These are phyloP conservation scores for Chelonoidis abingdonii DNA, from an alignment of 2,113 vertebrate genomes.

Conservation along the genomic window DNA sequence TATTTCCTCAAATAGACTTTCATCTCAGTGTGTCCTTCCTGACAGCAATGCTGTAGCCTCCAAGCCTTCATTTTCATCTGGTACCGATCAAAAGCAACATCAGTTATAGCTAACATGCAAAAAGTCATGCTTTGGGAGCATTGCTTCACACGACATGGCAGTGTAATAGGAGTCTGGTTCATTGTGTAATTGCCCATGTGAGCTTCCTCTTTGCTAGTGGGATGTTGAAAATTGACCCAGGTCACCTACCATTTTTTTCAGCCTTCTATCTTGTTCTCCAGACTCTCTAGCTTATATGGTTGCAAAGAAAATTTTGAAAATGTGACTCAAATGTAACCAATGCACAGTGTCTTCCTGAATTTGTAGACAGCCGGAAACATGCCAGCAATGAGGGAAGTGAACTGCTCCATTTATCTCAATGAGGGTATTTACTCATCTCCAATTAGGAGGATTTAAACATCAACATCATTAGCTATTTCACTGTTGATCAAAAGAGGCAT, in stretches of 20 bases:
- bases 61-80: conserved; percentile 63
- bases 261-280: neutral
- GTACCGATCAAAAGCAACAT: conserved; percentile 65
- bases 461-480: neutral
- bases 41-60: conserved; percentile 37
- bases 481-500: neutral
- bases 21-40: conserved; percentile 49
- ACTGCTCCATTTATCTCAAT: neutral
- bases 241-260: neutral
- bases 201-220: conserved; percentile 14
- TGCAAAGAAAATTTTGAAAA: neutral
- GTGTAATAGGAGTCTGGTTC: conserved; percentile 19
- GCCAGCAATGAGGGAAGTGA: neutral
- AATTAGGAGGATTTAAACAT: neutral
- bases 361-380: neutral
- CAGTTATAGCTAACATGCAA: conserved; percentile 53
- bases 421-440: neutral
- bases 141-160: conserved; percentile 62
- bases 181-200: conserved; percentile 40
- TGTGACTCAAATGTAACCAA: neutral
- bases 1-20: conserved; percentile 51
- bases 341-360: neutral
- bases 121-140: neutral
- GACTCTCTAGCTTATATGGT: neutral
- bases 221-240: neutral